These are phyloP conservation scores for Acanthurus lineatus DNA, from an alignment of 2,797 vertebrate species.

Conservation along the genomic window DNA sequence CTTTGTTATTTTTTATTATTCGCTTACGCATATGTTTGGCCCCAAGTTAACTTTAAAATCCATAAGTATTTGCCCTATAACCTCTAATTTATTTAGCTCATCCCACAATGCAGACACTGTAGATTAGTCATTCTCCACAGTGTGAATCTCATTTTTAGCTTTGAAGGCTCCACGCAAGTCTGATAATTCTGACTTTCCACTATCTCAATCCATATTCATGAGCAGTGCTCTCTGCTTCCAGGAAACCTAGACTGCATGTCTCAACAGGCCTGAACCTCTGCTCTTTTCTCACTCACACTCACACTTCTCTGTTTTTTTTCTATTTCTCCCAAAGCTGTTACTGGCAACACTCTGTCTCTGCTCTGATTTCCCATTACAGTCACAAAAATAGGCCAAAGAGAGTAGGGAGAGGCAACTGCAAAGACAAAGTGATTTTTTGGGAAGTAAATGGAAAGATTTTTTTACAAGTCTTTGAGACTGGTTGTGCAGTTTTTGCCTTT, in stretches of 20 bases:
- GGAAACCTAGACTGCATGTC: slow-evolving; percentile 30
- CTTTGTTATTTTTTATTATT: neutral
- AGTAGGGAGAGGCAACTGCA: neutral
- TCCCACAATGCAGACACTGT: too few species aligned
- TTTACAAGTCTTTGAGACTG: neutral
- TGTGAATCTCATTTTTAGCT: neutral
- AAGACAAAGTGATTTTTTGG: neutral
- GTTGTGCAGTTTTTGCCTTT: neutral
- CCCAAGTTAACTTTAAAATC: neutral
- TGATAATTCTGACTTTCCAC: slow-evolving; percentile 11
- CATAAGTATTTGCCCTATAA: neutral
- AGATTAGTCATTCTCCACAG: too few species aligned
- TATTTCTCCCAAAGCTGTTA: slow-evolving; percentile 11
- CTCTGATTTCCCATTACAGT: slow-evolving; percentile 22
- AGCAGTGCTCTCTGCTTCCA: neutral
- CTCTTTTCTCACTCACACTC: slow-evolving; percentile 37
- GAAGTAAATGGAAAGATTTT: neutral
- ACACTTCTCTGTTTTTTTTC: slow-evolving; percentile 35
- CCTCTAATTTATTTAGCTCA: neutral
- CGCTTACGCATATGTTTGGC: neutral
- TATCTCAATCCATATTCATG: slow-evolving; percentile 35
- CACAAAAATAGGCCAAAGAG: slow-evolving; percentile 42
- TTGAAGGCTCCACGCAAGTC: neutral
- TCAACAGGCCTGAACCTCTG: slow-evolving; percentile 31
- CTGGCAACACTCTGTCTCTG: slow-evolving; percentile 20